Conservation (phyloP, 1,140 invertebrate genomes). For the Tigriopus japonicus region DNA sequence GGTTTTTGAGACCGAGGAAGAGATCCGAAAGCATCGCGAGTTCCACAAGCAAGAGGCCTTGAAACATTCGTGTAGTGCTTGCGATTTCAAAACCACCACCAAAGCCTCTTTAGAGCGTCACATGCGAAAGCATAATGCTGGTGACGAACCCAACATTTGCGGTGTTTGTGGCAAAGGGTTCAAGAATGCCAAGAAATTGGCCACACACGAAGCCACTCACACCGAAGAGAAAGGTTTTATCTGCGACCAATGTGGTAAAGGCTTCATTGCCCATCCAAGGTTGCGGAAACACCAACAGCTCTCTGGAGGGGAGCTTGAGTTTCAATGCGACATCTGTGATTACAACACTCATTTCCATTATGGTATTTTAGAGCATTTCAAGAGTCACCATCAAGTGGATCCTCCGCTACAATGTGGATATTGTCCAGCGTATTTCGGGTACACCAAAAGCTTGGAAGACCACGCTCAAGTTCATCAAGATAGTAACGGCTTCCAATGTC, state of each 20-base stretch:
- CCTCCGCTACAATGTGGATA: too few relatives aligned
- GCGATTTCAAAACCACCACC: slow-evolving; percentile 56
- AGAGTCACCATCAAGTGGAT: too few relatives aligned
- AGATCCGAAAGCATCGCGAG: slow-evolving; percentile 67
- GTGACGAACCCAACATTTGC: slow-evolving; percentile 72
- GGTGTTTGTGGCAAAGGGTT: slow-evolving; percentile 66
- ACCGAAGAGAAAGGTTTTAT: slow-evolving; percentile 49
- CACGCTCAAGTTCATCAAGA: too few relatives aligned
- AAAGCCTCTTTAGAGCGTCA: slow-evolving; percentile 45
- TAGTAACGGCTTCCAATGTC: too few relatives aligned
- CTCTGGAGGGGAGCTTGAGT: too few relatives aligned
- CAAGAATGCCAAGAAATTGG: slow-evolving; percentile 72
- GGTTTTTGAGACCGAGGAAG: slow-evolving; percentile 61
- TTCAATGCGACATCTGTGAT: too few relatives aligned
- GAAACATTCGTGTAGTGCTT: slow-evolving; percentile 58
- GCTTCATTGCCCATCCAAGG: slow-evolving; percentile 40
- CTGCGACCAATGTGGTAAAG: slow-evolving; percentile 60
- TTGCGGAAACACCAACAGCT: too few relatives aligned
- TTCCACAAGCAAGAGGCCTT: slow-evolving; percentile 66
- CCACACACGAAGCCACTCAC: slow-evolving; percentile 67
- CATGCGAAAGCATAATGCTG: slow-evolving; percentile 44
- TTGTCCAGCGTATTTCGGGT: too few relatives aligned
- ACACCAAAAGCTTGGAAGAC: too few relatives aligned
- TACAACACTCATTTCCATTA: too few relatives aligned
- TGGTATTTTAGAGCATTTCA: too few relatives aligned